Percentiles rank a stretch among this genome's conserved stretches.
phyloP scores from a whole-genome alignment of 2,888 invertebrate genomes.

The Ectropis crepuscularia region DNA sequence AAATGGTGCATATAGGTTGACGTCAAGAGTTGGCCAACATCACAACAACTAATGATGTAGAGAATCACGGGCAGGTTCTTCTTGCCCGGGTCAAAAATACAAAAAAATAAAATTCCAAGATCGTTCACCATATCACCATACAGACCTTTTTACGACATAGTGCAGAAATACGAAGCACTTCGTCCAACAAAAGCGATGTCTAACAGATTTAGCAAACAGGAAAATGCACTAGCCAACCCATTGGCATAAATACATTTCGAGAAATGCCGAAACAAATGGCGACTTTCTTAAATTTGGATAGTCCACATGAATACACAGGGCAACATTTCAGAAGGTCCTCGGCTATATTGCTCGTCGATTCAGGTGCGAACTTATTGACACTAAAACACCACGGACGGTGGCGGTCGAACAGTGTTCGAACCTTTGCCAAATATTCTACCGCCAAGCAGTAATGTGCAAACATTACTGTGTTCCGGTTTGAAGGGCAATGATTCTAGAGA shows the following conservation, averaged over 20 bases:
- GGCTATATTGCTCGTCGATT: constrained; percentile 17
- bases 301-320: constrained; percentile 31
- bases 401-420: too few species aligned
- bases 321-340: constrained; percentile 31
- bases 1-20: constrained; percentile 33
- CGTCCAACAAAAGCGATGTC: constrained; percentile 29
- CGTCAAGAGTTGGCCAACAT: constrained; percentile 23
- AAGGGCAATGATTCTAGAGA: too few species aligned
- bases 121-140: constrained; percentile 29
- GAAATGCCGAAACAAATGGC: constrained; percentile 40
- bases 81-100: constrained; percentile 24
- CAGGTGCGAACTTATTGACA: too few species aligned
- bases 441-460: too few species aligned
- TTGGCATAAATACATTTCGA: constrained; percentile 36
- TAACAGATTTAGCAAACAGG: constrained; percentile 35
- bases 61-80: constrained; percentile 31
- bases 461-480: too few species aligned
- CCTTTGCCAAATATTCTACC: too few species aligned
- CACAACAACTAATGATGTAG: constrained; percentile 29
- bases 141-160: constrained; percentile 17
- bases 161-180: constrained; percentile 33
- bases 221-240: constrained; percentile 35
- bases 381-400: too few species aligned
- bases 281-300: constrained; percentile 25
- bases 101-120: constrained; percentile 33